phyloP scores from a whole-genome alignment of 35 echinoderm and acorn worm genomes.

The Diadema setosum region DNA sequence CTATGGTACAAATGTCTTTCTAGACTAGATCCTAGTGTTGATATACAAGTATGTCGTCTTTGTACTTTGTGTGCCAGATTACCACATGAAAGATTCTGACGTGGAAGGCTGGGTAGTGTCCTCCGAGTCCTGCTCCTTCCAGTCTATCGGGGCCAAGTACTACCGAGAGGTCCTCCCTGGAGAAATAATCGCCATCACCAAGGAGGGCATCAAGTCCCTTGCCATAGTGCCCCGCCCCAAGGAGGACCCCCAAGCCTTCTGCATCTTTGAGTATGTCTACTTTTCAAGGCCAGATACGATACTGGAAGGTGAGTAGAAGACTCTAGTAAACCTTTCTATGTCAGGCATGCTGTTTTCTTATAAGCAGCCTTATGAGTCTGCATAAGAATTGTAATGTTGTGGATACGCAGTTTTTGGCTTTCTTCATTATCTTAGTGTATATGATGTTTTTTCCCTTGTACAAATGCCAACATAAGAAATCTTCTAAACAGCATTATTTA shows the following conservation, averaged over 20 bases:
- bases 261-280: slow-evolving; percentile 99
- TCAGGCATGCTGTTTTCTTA: too few relatives aligned
- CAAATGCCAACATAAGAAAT: too few relatives aligned
- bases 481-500: too few relatives aligned
- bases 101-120: slow-evolving; percentile 93
- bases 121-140: slow-evolving; percentile 92
- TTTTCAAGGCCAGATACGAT: slow-evolving; percentile 92
- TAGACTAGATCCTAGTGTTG: too few relatives aligned
- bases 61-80: not conserved
- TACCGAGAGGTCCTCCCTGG: slow-evolving; percentile 82
- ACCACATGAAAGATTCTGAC: not conserved
- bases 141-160: slow-evolving; percentile 84
- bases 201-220: slow-evolving; percentile 73
- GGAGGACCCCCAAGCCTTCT: slow-evolving; percentile 82
- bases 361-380: too few relatives aligned
- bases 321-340: not conserved
- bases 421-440: too few relatives aligned
- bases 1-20: too few relatives aligned
- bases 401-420: too few relatives aligned
- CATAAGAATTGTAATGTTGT: too few relatives aligned
- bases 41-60: too few relatives aligned
- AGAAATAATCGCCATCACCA: slow-evolving; percentile 75
- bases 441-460: too few relatives aligned
- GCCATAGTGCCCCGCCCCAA: slow-evolving; percentile 58
- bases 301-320: slow-evolving; percentile 67